Base-by-base conservation (phyloP, 2,888 invertebrate species). In the Caenorhabditis panamensis region DNA sequence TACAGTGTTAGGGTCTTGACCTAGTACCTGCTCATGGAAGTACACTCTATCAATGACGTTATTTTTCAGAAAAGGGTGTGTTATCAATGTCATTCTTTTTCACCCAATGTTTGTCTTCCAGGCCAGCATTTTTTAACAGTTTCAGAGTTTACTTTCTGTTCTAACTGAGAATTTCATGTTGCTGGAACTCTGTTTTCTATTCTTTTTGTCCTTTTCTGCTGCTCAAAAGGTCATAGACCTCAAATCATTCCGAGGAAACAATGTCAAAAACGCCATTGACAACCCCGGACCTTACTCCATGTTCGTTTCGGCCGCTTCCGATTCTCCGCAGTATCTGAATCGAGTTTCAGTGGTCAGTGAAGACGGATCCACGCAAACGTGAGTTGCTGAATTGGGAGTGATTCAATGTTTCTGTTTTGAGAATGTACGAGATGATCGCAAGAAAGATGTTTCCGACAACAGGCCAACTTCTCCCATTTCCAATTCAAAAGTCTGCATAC, bases 221-320 rank as follows among this genome's bases (percentile, higher is more conserved):
- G 63, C 53, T 31, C 56, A 67, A 47, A 36, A 47, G n/a, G 36
- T 56, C 5, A 58, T 67, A 8, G 58, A 67, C 31, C 31, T 67
- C 1, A 41, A 67, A 28, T 16, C 54, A 16, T 56, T 67, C 31
- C 31, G 20, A 2, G 67, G 56, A 6, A 18, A 41, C 2, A 67
- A 56, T 31, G 44, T 56, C n/a, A 6, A n/a, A 16, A 64, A 53
- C 37, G n/a, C 18, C 4, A 64, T 64, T 11, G 37, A 22, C 41
- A 49, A 49, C 1, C 58, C 47, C n/a, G 68, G 41, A 2, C 68
- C 68, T 0, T 68, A 49, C 24, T 58, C 58, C 20, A 26, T 68
- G 0, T 68, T 68, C 24, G 58, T 68, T 13, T 68, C 68, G 4
- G 68, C 68, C 6, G 24, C 28, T 36, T 49, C 58, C 49, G 68